These are phyloP conservation scores for Asarcornis scutulata DNA, from an alignment of 2,113 vertebrate species.

Conservation along the genomic window DNA sequence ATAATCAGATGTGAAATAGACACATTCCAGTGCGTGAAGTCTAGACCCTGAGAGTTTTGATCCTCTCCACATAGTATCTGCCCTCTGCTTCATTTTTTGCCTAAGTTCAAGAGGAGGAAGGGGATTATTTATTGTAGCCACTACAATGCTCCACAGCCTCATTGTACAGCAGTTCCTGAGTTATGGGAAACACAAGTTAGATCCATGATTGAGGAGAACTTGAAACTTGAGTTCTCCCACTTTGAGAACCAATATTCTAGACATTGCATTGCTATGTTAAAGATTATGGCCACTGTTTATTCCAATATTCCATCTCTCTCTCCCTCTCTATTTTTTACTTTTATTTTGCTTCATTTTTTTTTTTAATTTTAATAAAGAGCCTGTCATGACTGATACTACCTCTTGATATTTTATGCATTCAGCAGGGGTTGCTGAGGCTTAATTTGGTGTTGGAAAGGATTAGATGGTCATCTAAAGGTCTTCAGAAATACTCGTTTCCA, in stretches of 20 bases:
- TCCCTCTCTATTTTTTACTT: no score
- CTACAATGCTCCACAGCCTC: neutral
- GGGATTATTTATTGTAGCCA: neutral
- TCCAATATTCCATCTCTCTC: neutral
- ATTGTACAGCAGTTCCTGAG: neutral
- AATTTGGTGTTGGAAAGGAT: neutral
- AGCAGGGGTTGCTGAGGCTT: neutral
- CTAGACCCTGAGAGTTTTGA: neutral
- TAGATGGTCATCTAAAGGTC: neutral
- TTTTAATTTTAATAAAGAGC: neutral
- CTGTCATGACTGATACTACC: neutral
- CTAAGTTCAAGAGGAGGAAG: neutral
- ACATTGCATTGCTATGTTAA: neutral
- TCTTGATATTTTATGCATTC: neutral
- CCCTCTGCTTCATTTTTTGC: neutral
- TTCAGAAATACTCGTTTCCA: neutral
- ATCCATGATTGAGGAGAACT: neutral
- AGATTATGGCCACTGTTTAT: neutral
- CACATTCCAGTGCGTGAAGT: neutral
- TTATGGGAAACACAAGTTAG: neutral
- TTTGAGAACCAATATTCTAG: neutral
- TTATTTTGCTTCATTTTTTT: no score
- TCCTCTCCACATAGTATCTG: neutral
- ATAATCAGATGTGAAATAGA: neutral
- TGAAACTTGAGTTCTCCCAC: neutral